Evolutionary conservation across 2,797 vertebrate genomes (phyloP).

Genomic region (Amblyopsis hoosieri): DNA sequence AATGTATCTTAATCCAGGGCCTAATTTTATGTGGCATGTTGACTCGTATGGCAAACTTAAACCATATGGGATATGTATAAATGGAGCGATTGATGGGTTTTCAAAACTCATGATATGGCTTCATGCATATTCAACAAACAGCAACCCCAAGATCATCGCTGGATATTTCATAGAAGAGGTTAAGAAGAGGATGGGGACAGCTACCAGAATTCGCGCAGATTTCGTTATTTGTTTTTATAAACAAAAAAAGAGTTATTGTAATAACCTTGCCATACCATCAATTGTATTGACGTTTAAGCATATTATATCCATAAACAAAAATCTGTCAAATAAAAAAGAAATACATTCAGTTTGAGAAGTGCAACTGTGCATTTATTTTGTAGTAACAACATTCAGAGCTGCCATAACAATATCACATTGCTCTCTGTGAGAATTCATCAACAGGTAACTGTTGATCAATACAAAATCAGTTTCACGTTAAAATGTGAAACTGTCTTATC

Average conservation of each 20-base stretch:
- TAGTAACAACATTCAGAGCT: too few species aligned
- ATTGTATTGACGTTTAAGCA: too few species aligned
- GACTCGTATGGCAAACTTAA: background rate
- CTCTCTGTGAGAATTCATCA: too few species aligned
- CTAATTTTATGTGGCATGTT: conserved; percentile 6
- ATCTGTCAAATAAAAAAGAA: background rate
- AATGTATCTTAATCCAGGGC: background rate
- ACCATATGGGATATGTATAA: background rate
- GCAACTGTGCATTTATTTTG: too few species aligned
- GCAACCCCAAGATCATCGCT: conserved; percentile 24
- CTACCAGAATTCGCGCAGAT: too few species aligned
- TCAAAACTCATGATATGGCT: conserved; percentile 24
- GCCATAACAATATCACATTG: too few species aligned
- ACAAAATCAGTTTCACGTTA: too few species aligned
- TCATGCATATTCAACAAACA: conserved; percentile 33
- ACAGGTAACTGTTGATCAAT: too few species aligned
- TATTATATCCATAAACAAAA: background rate
- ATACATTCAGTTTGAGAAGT: background rate
- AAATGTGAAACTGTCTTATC: too few species aligned
- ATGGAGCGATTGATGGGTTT: background rate
- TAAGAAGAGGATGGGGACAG: conserved; percentile 4
- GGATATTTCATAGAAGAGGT: conserved; percentile 6
- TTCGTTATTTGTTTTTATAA: too few species aligned
- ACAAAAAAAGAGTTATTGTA: too few species aligned
- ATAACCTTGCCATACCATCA: too few species aligned